Conservation (phyloP, 2,797 vertebrate species). For the Microctenopoma steveboyesi region DNA sequence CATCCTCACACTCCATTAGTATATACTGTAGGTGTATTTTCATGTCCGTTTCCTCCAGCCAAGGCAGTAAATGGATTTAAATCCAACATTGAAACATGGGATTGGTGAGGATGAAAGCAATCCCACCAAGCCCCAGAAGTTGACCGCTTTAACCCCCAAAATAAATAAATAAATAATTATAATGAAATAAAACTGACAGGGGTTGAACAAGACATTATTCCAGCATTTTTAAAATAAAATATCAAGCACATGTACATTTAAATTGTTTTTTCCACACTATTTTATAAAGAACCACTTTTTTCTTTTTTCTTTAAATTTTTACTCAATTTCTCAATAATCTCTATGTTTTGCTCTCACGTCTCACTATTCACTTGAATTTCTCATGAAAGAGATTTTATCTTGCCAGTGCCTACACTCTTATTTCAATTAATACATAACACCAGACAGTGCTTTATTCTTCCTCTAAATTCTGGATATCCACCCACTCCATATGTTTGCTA, state of each 20-base stretch:
- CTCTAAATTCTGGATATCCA: slow-evolving; percentile 40
- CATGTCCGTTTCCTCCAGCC: slow-evolving; percentile 46
- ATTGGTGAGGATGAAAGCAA: slow-evolving; percentile 75
- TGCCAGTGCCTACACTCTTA: slow-evolving; percentile 29
- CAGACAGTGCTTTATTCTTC: slow-evolving; percentile 16
- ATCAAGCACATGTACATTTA: slow-evolving; percentile 26
- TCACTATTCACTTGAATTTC: slow-evolving; percentile 6
- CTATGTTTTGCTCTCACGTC: too few species aligned
- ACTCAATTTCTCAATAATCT: slow-evolving; percentile 3
- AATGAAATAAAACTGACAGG: slow-evolving; percentile 24
- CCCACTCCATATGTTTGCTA: slow-evolving; percentile 64
- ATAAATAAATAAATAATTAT: not conserved
- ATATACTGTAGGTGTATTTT: slow-evolving; percentile 62
- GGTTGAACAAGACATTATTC: slow-evolving; percentile 32
- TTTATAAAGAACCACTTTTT: not conserved
- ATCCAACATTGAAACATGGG: slow-evolving; percentile 72
- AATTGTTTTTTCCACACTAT: slow-evolving; percentile 13
- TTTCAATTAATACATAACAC: slow-evolving; percentile 22
- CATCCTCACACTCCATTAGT: slow-evolving; percentile 46
- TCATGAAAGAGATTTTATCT: slow-evolving; percentile 10
- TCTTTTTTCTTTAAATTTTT: not conserved
- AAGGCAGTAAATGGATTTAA: slow-evolving; percentile 72
- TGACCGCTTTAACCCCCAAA: slow-evolving; percentile 37
- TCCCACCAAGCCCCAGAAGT: slow-evolving; percentile 67
- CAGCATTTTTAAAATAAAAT: slow-evolving; percentile 39